A percentile compares a stretch with the other conserved stretches of the same genome.
phyloP scores from a whole-genome alignment of 2,113 vertebrate genomes.

The Anser brachyrhynchus region DNA sequence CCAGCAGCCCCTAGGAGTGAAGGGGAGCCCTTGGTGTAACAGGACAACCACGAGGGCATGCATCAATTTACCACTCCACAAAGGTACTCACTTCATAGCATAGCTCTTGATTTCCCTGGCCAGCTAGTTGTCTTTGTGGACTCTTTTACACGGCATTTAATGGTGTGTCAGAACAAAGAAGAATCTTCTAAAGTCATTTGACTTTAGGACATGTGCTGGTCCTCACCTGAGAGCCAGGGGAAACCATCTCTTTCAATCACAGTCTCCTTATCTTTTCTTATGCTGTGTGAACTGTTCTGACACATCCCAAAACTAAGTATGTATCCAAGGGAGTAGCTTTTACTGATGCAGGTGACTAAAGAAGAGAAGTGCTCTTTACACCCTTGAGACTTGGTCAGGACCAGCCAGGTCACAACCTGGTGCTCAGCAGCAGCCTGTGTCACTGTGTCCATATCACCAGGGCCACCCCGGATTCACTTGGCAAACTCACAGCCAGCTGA shows the following conservation, averaged over 20 bases:
- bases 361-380: background rate
- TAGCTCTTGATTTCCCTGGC: background rate
- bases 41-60: background rate
- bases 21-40: background rate
- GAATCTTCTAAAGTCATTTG: background rate
- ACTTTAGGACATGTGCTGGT: background rate
- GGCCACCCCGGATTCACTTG: background rate
- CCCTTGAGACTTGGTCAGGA: background rate
- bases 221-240: background rate
- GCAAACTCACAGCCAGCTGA: background rate
- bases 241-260: background rate
- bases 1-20: background rate
- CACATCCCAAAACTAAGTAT: background rate
- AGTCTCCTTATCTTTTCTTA: background rate
- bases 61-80: background rate
- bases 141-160: background rate
- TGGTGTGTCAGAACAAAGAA: background rate
- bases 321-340: background rate
- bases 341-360: background rate
- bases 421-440: background rate
- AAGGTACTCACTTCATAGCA: background rate
- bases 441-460: background rate
- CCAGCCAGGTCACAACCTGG: background rate
- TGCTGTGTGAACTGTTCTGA: background rate
- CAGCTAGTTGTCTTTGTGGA: rapidly evolving